A percentile compares a stretch with the other conserved stretches of the same genome.
phyloP scores from a whole-genome alignment of 1,140 invertebrate genomes.

The Venustaconcha ellipsiformis region DNA sequence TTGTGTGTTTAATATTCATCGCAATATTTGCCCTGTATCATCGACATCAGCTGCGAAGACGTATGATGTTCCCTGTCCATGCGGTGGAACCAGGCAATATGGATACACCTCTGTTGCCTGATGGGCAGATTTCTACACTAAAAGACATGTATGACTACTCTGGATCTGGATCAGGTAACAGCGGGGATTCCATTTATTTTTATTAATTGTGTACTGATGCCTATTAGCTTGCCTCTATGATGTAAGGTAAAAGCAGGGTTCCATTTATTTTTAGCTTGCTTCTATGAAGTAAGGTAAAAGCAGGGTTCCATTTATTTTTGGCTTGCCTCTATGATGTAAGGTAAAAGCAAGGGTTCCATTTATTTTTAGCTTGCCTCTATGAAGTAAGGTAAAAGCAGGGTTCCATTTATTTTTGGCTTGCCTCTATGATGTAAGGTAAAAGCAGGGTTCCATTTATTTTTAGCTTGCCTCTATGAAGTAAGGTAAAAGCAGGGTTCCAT shows the following conservation, averaged over 20 bases:
- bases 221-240: too few species aligned
- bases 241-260: background rate
- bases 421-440: background rate
- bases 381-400: background rate
- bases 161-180: conserved; percentile 44
- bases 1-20: conserved; percentile 24
- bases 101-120: conserved; percentile 19
- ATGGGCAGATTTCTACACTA: conserved; percentile 78
- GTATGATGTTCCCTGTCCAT: conserved; percentile 5
- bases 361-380: background rate
- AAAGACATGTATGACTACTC: conserved; percentile 44
- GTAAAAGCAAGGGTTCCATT: background rate
- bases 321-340: too few species aligned
- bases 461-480: too few species aligned
- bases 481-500: background rate
- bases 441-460: too few species aligned
- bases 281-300: background rate
- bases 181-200: background rate
- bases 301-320: too few species aligned
- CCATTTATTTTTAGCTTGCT: too few species aligned
- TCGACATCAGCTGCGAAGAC: conserved; percentile 1
- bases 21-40: conserved; percentile 22
- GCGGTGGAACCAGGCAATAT: conserved; percentile 18
- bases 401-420: too few species aligned
- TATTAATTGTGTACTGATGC: too few species aligned